These are phyloP conservation scores for Phylloscopus trochiloides DNA, from an alignment of 2,113 vertebrate species.

Conservation along the genomic window DNA sequence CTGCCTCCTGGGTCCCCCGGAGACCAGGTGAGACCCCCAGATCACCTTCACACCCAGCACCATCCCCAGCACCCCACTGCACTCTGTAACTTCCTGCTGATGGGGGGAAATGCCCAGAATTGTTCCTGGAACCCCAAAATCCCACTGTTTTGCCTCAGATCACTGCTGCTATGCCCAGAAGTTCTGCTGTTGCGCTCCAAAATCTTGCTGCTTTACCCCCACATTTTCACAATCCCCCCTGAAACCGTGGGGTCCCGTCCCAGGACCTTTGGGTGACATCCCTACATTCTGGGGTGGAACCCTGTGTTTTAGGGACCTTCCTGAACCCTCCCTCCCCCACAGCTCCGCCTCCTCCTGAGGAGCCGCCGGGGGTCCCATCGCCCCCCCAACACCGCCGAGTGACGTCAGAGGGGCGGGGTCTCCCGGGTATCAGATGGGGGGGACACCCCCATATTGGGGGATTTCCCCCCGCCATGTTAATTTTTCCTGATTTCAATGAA, in stretches of 20 bases:
- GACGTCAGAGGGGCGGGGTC: background rate
- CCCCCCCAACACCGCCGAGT: fast-evolving
- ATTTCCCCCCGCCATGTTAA: background rate
- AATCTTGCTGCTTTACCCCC: background rate
- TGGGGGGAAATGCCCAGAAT: background rate
- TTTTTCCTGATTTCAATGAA: background rate
- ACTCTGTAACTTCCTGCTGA: background rate
- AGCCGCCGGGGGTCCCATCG: background rate
- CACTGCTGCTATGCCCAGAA: background rate
- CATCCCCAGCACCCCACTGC: background rate
- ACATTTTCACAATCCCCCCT: background rate
- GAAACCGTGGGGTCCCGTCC: fast-evolving
- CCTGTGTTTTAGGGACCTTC: background rate
- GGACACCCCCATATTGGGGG: background rate
- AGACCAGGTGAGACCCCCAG: background rate
- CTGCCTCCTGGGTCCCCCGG: background rate
- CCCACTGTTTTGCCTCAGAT: background rate
- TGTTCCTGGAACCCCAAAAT: background rate
- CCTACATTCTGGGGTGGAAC: background rate
- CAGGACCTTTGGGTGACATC: background rate
- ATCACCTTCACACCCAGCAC: background rate
- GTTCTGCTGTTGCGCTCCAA: background rate
- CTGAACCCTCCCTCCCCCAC: background rate
- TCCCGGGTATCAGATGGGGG: background rate
- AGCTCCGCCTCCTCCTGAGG: background rate